Evolutionary conservation across 2,113 vertebrate genomes (phyloP).

Genomic region (Phaethon lepturus): DNA sequence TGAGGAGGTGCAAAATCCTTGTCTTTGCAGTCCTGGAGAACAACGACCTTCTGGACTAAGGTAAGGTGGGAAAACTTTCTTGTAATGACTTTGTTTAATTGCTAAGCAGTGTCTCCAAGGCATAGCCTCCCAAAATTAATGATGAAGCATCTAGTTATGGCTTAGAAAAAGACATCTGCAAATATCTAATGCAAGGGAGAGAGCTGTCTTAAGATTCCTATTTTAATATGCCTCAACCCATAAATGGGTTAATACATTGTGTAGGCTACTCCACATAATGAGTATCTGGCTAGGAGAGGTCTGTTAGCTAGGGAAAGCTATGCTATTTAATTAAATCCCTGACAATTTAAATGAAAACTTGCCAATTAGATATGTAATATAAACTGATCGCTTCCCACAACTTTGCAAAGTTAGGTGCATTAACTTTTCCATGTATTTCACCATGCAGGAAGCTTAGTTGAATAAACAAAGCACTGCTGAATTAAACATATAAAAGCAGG

Average conservation of each 20-base stretch:
- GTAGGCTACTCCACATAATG: not conserved
- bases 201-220: not conserved
- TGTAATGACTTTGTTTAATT: not conserved
- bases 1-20: not conserved
- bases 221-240: not conserved
- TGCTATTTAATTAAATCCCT: not conserved
- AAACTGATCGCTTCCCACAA: not conserved
- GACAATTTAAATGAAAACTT: not conserved
- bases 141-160: not conserved
- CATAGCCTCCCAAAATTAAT: not conserved
- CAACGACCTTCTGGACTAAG: fast-evolving
- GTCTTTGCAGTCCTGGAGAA: not conserved
- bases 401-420: not conserved
- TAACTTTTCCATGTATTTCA: not conserved
- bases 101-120: not conserved
- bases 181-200: not conserved
- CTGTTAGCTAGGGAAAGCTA: not conserved
- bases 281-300: not conserved
- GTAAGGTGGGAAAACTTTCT: not conserved
- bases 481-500: not conserved
- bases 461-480: not conserved
- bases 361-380: not conserved
- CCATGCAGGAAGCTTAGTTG: not conserved
- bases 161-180: not conserved
- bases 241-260: not conserved